Conservation (phyloP, 2,888 invertebrate species). For the Glyphotaelius pellucidus region DNA sequence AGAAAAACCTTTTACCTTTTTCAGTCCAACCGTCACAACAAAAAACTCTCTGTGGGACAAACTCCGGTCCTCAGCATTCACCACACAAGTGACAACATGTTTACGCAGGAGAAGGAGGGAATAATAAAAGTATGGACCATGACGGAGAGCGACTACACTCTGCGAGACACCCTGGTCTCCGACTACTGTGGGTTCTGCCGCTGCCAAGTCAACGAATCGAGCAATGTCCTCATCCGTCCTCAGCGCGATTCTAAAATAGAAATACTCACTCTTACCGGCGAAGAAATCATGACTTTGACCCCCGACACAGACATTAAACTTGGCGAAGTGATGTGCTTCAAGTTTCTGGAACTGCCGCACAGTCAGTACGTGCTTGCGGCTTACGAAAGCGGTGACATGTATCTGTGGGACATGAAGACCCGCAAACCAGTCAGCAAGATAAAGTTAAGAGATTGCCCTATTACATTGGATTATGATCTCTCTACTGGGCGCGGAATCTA, state of each 20-base stretch:
- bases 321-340: constrained; percentile 82
- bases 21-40: constrained; percentile 84
- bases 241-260: constrained; percentile 78
- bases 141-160: constrained; percentile 79
- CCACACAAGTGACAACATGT: constrained; percentile 79
- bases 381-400: constrained; percentile 85
- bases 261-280: constrained; percentile 76
- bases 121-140: constrained; percentile 82
- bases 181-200: constrained; percentile 86
- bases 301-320: constrained; percentile 73
- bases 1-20: constrained; percentile 68
- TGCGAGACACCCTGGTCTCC: constrained; percentile 78
- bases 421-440: constrained; percentile 78
- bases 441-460: constrained; percentile 81
- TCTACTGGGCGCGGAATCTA: constrained; percentile 82
- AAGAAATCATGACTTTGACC: constrained; percentile 72
- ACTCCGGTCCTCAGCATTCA: constrained; percentile 81
- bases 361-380: constrained; percentile 80
- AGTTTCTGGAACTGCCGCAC: constrained; percentile 76
- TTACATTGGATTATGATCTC: constrained; percentile 84
- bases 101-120: constrained; percentile 87
- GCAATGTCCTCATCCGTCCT: constrained; percentile 82
- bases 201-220: constrained; percentile 79
- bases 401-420: constrained; percentile 84
- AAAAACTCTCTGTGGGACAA: constrained; percentile 82